Evolutionary conservation across 2,888 invertebrate genomes (phyloP).

Genomic region (Hypena proboscidalis): DNA sequence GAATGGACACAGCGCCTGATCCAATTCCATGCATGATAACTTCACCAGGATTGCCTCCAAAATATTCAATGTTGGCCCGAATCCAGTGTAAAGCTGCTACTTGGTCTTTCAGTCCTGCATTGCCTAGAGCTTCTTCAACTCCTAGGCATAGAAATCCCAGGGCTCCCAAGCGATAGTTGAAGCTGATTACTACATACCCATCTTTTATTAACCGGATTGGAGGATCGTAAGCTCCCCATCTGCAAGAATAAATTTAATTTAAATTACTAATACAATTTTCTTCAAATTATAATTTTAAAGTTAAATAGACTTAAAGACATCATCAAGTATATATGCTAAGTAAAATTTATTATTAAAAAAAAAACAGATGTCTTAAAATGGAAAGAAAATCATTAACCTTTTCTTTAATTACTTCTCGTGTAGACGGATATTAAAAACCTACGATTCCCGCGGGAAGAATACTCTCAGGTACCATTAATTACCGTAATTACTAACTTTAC

Average conservation of each 20-base stretch:
- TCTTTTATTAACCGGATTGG: slow-evolving; percentile 55
- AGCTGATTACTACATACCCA: slow-evolving; percentile 65
- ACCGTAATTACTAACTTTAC: background rate
- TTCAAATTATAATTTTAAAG: too few species aligned
- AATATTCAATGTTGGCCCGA: slow-evolving; percentile 67
- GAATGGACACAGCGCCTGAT: slow-evolving; percentile 66
- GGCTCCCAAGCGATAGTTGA: slow-evolving; percentile 73
- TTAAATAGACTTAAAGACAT: too few species aligned
- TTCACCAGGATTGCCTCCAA: slow-evolving; percentile 69
- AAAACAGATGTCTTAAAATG: too few species aligned
- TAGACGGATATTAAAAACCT: too few species aligned
- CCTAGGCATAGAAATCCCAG: slow-evolving; percentile 76
- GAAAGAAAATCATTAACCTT: too few species aligned
- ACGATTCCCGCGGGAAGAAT: too few species aligned
- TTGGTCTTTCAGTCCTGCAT: slow-evolving; percentile 77
- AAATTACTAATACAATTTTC: too few species aligned
- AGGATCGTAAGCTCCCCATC: slow-evolving; percentile 67
- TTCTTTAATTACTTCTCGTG: too few species aligned
- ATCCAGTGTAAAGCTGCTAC: slow-evolving; percentile 76
- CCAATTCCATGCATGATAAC: slow-evolving; percentile 72
- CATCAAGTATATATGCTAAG: too few species aligned
- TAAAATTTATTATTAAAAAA: too few species aligned
- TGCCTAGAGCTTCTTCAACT: slow-evolving; percentile 63
- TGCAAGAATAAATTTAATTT: slow-evolving; percentile 33
- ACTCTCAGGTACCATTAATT: too few species aligned